Base-by-base conservation (phyloP, 2,797 vertebrate genomes). In the Amniataba percoides region DNA sequence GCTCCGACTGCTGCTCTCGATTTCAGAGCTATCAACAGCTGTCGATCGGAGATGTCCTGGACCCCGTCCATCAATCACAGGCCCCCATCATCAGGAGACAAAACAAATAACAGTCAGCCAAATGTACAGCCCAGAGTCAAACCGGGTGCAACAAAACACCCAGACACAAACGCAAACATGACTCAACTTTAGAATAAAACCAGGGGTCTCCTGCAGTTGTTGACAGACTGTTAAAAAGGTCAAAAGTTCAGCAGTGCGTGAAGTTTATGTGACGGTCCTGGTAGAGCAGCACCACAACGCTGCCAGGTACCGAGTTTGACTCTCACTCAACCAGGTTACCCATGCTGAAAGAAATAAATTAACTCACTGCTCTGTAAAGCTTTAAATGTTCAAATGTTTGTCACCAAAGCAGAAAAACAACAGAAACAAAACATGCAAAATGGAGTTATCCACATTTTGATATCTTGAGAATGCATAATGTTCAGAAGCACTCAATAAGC, bases 21-120 rank as follows among this genome's bases (percentile, higher is more conserved):
- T 95, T 95, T 94, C 93, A 93, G 92, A 95, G 95, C 95, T 94
- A 96, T 95, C 95, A 95, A 95, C 95, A 96, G 95, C 95, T 96
- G 95, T 95, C 94, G 94, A 95, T 96, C 91, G 94, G 90, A 95
- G 94, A 95, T 94, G 95, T 95, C 95, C 95, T 96, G 95, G 95
- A 95, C 88, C 74, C 70, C 83, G 80, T 95, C 95, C 95, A 96
- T 95, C 94, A 95, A 95, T 95, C 94, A 94, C 87, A 92, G 87
- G 77, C 89, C 82, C 80, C 89, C 86, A 90, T 94, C 93, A 92
- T 93, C 94, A 84, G 89, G 93, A 94, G 94, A 93, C 92, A 93
- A 92, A 95, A 94, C 94, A 94, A 94, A 93, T 83, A 93, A 82
- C 89, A 89, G 90, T 82, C 92, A 91, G 91, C 89, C 91, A 94